phyloP scores from a whole-genome alignment of 2,113 vertebrate species.

The Crotalus horridus region DNA sequence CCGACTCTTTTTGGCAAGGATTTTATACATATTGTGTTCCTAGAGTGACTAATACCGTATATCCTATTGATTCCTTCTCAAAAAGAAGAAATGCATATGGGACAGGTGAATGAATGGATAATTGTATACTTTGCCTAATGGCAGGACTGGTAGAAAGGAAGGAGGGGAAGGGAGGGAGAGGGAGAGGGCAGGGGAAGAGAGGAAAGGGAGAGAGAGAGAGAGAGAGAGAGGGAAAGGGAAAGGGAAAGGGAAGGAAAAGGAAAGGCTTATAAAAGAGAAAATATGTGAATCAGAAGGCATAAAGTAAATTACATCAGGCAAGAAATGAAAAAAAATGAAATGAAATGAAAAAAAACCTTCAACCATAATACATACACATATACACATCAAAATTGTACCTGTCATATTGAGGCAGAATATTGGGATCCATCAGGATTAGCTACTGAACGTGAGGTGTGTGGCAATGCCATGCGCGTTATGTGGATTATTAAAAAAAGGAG shows the following conservation, averaged over 20 bases:
- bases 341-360: conserved; percentile 6
- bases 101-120: background rate
- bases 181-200: too few relatives aligned
- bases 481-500: background rate
- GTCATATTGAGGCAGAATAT: conserved; percentile 5
- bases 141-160: too few relatives aligned
- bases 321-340: background rate
- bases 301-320: conserved; percentile 7
- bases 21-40: background rate
- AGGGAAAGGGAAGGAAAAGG: background rate
- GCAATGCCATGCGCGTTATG: background rate
- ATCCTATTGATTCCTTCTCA: background rate
- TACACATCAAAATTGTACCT: background rate
- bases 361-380: background rate
- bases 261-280: background rate
- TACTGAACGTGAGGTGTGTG: conserved; percentile 20
- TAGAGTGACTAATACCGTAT: background rate
- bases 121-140: too few relatives aligned
- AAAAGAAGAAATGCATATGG: background rate
- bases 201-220: too few relatives aligned
- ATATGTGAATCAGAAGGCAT: background rate
- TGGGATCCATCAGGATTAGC: conserved; percentile 3
- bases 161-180: background rate
- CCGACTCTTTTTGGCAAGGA: background rate
- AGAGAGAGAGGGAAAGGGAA: background rate